Conservation (phyloP, 2,113 vertebrate genomes). For the Cichladusa arquata region DNA sequence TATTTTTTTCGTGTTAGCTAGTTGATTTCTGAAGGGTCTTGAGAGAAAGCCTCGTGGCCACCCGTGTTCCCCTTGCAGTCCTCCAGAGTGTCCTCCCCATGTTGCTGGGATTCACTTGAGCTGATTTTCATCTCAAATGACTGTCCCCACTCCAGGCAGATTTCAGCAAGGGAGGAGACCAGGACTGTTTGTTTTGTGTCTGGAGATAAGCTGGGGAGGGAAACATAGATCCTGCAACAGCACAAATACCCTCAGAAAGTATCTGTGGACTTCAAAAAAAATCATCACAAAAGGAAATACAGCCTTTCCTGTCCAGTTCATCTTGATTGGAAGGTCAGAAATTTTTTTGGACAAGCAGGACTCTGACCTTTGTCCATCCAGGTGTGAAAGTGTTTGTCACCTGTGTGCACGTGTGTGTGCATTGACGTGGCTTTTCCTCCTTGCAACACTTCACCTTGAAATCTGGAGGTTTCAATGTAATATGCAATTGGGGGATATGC, state of each 20-base stretch:
- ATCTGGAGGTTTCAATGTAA: background rate
- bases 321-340: background rate
- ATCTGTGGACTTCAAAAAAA: background rate
- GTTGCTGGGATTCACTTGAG: background rate
- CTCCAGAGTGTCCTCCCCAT: background rate
- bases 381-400: background rate
- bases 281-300: background rate
- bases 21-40: slow-evolving; percentile 1
- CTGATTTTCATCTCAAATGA: background rate
- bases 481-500: background rate
- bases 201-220: background rate
- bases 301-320: background rate
- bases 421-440: background rate
- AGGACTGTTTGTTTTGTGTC: slow-evolving; percentile 22
- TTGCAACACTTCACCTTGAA: background rate
- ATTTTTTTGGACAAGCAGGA: background rate
- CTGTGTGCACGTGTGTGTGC: background rate
- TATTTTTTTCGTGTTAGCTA: background rate
- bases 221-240: background rate
- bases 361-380: background rate
- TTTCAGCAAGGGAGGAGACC: background rate
- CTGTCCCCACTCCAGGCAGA: background rate
- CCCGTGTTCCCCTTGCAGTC: background rate
- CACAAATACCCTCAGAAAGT: background rate
- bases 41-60: background rate